Base-by-base conservation (phyloP, 2,113 vertebrate species). In the Equus quagga region DNA sequence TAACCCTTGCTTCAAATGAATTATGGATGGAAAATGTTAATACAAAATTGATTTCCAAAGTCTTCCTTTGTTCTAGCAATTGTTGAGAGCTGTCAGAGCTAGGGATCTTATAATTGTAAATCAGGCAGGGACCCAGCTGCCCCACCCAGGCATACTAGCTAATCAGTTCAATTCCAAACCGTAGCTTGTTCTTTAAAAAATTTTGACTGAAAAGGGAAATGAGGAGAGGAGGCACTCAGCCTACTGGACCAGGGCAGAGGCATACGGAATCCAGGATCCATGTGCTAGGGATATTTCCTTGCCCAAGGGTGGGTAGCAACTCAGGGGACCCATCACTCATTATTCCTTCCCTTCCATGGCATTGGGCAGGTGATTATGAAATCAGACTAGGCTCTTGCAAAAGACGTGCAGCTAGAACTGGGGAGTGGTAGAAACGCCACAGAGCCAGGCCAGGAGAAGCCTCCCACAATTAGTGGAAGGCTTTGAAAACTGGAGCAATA, bases 21-120 rank as follows among this genome's bases (percentile, higher is more conserved):
- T 97, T 96, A 96, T 95, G 64, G 36, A 96, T 97, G 62, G 8
- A 81, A 91, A 94, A 76, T 89, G 12, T 89, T 95, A 96, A 96
- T 93, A 58, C 15, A 86, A 82, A 97, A 64, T 82, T 33, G 23
- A 83, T 95, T 96, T 91, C 73, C 73, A 89, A 88, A 91, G 73
- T 54, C 26, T 93, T 89, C 46, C 31, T 95, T 94, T 93, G 33
- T 96, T 98, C 56, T 93, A 91, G 44, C 46, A 91, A 54, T 96
- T 36, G 51, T 70, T 83, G 44, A 87, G 70, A 96, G 82, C 73
- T 80, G 62, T 96, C 92, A 79, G 51, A 96, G 49, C 19, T 89
- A 60, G 41, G 72, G 33, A 67, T 95, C 69, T 70, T 92, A 44
- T 79, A 41, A 82, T 60, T 69, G 49, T 83, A 96, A 96, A 72